phyloP scores from a whole-genome alignment of 2,888 invertebrate genomes.

The Macaria notata region DNA sequence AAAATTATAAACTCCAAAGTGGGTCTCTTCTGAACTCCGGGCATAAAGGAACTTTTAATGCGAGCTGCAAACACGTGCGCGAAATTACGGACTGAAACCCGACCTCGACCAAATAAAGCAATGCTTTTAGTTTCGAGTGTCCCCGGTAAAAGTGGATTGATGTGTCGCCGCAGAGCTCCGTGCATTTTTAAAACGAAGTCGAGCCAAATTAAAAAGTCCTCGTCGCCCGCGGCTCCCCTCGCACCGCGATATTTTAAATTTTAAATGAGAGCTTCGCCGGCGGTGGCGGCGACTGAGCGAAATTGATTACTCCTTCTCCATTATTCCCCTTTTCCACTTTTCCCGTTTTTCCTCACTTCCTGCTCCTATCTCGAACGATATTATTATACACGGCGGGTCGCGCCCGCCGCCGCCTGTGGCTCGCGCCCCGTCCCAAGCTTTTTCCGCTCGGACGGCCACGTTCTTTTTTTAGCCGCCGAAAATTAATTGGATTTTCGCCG shows the following conservation, averaged over 20 bases:
- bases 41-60: slow-evolving; percentile 26
- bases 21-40: slow-evolving; percentile 12
- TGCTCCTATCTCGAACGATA: slow-evolving; percentile 72
- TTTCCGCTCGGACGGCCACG: slow-evolving; percentile 72
- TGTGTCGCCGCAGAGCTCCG: slow-evolving; percentile 74
- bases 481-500: slow-evolving; percentile 82
- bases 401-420: slow-evolving; percentile 42
- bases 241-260: slow-evolving; percentile 77
- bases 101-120: slow-evolving; percentile 45
- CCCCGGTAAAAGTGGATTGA: slow-evolving; percentile 76
- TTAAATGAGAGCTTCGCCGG: slow-evolving; percentile 77
- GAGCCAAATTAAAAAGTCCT: slow-evolving; percentile 80
- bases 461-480: slow-evolving; percentile 78
- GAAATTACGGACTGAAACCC: slow-evolving; percentile 31
- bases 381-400: slow-evolving; percentile 62
- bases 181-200: slow-evolving; percentile 77
- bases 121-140: slow-evolving; percentile 53
- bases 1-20: slow-evolving; percentile 13
- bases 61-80: slow-evolving; percentile 24
- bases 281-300: slow-evolving; percentile 74
- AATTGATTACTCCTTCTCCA: slow-evolving; percentile 82
- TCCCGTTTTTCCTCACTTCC: slow-evolving; percentile 67
- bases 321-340: slow-evolving; percentile 79
- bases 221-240: slow-evolving; percentile 64
- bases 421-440: slow-evolving; percentile 54